Evolutionary conservation across 2,113 vertebrate genomes (phyloP).

Genomic region (Cnemophilus loriae): DNA sequence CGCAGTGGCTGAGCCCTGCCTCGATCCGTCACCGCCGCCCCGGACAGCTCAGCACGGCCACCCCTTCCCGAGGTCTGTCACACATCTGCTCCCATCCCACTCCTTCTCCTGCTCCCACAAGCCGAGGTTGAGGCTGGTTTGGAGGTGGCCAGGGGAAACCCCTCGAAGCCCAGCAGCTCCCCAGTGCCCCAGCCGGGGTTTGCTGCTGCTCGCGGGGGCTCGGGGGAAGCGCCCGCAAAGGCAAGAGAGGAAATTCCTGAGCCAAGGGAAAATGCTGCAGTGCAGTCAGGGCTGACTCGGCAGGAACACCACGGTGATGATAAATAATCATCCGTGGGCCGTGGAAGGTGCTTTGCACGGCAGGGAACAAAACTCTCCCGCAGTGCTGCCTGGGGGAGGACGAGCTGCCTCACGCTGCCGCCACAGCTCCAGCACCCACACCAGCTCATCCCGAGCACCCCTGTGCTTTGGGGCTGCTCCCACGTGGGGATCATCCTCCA

Average conservation of each 20-base stretch:
- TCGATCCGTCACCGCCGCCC: background rate
- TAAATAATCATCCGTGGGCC: background rate
- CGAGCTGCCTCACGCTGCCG: fast-evolving
- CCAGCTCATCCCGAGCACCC: background rate
- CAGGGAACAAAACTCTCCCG: background rate
- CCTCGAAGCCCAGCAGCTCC: background rate
- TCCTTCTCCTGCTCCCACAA: fast-evolving
- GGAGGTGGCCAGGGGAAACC: fast-evolving
- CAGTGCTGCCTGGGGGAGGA: background rate
- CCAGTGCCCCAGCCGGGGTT: fast-evolving
- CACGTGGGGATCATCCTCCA: fast-evolving
- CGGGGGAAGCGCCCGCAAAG: fast-evolving
- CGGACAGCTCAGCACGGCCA: background rate
- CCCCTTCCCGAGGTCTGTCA: fast-evolving
- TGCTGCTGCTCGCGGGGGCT: background rate
- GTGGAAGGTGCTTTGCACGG: fast-evolving
- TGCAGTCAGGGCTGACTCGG: background rate
- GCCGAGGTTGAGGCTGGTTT: fast-evolving
- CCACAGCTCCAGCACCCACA: fast-evolving
- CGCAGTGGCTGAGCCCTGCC: background rate
- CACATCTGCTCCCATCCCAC: fast-evolving
- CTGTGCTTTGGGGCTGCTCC: background rate
- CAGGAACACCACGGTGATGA: background rate
- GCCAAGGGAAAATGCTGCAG: background rate
- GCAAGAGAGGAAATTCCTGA: background rate